These are phyloP conservation scores for Diceros bicornis DNA, from an alignment of 2,797 vertebrate genomes.

Conservation along the genomic window DNA sequence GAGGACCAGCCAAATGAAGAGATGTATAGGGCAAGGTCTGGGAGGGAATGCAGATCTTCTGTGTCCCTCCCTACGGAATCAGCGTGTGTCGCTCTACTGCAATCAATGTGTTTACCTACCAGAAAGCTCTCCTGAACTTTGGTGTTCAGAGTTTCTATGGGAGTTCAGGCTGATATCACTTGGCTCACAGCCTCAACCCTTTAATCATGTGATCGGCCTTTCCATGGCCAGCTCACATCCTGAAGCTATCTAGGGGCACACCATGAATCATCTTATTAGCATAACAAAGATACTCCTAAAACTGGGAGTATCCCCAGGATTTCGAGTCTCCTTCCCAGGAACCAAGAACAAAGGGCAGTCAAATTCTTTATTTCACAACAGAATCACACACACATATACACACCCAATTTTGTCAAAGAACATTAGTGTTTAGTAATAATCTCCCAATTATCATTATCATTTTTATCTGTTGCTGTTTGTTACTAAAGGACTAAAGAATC, in stretches of 20 bases:
- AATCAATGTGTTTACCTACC: neutral
- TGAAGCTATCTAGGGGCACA: neutral
- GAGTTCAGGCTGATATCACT: neutral
- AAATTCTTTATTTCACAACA: constrained; percentile 21
- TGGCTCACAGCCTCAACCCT: neutral
- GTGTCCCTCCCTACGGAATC: neutral
- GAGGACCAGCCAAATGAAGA: neutral
- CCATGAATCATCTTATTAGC: neutral
- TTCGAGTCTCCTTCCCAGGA: neutral
- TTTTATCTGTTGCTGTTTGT: neutral
- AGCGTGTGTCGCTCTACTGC: neutral
- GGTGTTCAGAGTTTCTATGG: neutral
- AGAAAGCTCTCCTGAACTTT: neutral
- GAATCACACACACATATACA: neutral
- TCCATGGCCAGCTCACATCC: neutral
- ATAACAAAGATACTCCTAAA: neutral
- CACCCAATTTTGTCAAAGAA: neutral
- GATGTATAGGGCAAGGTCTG: neutral
- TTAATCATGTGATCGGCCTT: neutral
- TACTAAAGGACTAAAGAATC: neutral
- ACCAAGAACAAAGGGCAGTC: neutral
- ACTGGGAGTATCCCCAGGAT: neutral
- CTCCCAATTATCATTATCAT: neutral
- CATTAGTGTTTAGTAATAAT: neutral
- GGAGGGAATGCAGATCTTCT: neutral